These are phyloP conservation scores for Acanthosepion lycidas DNA, from an alignment of 2,888 invertebrate species.

Conservation along the genomic window DNA sequence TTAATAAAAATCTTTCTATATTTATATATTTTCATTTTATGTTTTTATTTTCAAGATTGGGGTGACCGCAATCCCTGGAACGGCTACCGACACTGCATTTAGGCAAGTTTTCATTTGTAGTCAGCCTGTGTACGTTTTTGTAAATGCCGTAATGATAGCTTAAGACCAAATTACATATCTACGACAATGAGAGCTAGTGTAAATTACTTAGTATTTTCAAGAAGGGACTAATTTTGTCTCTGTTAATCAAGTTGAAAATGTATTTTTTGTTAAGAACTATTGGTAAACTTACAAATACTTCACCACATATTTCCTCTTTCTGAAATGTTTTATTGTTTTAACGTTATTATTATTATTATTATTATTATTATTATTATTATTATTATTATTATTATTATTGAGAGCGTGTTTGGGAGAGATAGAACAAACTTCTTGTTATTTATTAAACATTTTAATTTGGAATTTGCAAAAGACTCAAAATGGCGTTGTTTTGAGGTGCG, in stretches of 20 bases:
- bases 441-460: too few species aligned
- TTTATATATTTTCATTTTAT: neutral
- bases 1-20: neutral
- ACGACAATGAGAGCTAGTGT: neutral
- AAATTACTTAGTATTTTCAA: neutral
- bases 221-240: neutral
- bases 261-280: too few species aligned
- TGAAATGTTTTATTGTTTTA: too few species aligned
- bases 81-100: neutral
- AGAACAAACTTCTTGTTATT: too few species aligned
- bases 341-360: too few species aligned
- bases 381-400: too few species aligned
- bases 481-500: too few species aligned
- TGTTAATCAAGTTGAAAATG: neutral
- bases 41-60: neutral
- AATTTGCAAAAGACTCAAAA: too few species aligned
- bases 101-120: neutral
- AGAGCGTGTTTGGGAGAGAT: too few species aligned
- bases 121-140: neutral
- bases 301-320: too few species aligned
- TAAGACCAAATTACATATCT: neutral
- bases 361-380: too few species aligned
- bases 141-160: neutral
- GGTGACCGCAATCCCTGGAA: neutral
- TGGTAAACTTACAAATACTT: too few species aligned